These are phyloP conservation scores for Dynastes grantii DNA, from an alignment of 2,888 invertebrate species.

Conservation along the genomic window DNA sequence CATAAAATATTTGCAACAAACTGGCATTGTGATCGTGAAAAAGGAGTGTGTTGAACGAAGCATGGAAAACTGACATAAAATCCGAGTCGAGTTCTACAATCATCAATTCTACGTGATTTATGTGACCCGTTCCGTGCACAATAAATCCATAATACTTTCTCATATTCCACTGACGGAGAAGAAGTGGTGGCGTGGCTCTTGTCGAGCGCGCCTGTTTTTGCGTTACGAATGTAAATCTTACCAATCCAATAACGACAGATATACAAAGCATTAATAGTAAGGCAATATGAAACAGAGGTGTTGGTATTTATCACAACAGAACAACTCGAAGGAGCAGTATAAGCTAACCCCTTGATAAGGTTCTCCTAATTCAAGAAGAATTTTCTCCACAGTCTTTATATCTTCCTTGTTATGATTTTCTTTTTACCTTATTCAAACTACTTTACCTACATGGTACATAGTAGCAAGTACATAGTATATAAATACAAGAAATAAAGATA, in stretches of 20 bases:
- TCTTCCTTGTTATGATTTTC: no score
- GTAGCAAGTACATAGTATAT: no score
- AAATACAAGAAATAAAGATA: no score
- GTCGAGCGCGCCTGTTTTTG: slow-evolving; percentile 58
- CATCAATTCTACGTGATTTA: slow-evolving; percentile 61
- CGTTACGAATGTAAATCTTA: slow-evolving; percentile 54
- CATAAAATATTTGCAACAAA: slow-evolving; percentile 48
- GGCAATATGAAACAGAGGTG: not conserved
- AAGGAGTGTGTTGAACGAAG: slow-evolving; percentile 48
- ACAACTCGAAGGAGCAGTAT: no score
- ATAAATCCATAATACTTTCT: slow-evolving; percentile 63
- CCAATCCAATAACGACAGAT: slow-evolving; percentile 41
- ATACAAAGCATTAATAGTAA: not conserved
- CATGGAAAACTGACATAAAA: slow-evolving; percentile 55
- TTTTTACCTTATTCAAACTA: no score
- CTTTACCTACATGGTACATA: no score
- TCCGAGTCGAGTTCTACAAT: slow-evolving; percentile 56
- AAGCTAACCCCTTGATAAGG: no score
- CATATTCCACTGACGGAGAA: slow-evolving; percentile 57
- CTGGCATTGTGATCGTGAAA: slow-evolving; percentile 45
- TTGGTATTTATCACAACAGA: no score
- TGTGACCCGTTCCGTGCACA: slow-evolving; percentile 56
- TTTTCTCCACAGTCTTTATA: no score
- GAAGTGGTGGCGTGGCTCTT: slow-evolving; percentile 57
- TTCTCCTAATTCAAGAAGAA: no score